A percentile compares a stretch with the other conserved stretches of the same genome.
Conservation (phyloP, 2,888 invertebrate species). For the Scaptomyza tumidula region DNA sequence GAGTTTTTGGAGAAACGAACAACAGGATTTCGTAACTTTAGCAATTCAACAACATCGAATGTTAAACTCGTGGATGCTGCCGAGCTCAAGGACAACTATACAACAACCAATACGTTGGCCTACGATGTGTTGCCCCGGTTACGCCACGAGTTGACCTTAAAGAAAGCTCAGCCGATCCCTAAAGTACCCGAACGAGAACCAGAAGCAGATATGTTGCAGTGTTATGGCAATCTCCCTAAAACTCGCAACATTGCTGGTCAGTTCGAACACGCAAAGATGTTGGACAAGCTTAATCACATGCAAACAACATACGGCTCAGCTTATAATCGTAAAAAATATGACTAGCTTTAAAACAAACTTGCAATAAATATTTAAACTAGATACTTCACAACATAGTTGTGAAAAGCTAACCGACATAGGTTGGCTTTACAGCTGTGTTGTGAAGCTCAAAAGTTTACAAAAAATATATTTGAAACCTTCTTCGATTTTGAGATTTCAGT, state of each 20-base stretch:
- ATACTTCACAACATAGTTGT: slow-evolving; percentile 30
- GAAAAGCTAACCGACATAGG: slow-evolving; percentile 3
- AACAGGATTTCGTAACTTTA: slow-evolving; percentile 35
- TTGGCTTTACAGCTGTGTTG: slow-evolving; percentile 26
- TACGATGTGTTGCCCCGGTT: slow-evolving; percentile 48
- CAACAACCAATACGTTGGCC: slow-evolving; percentile 55
- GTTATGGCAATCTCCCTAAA: slow-evolving; percentile 55
- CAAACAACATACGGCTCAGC: slow-evolving; percentile 41
- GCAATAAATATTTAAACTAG: slow-evolving; percentile 8
- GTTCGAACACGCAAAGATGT: background rate
- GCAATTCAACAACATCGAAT: slow-evolving; percentile 18
- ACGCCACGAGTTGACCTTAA: background rate
- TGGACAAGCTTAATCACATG: slow-evolving; percentile 2
- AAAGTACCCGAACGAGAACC: background rate
- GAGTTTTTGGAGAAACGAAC: slow-evolving; percentile 34
- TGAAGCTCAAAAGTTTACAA: background rate
- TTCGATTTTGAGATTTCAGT: too few species aligned
- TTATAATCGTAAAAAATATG: slow-evolving; percentile 5
- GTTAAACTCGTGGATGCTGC: slow-evolving; percentile 21
- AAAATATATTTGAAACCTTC: background rate
- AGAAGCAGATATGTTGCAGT: slow-evolving; percentile 42
- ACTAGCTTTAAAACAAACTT: background rate
- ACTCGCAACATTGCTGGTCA: slow-evolving; percentile 19
- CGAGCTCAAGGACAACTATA: slow-evolving; percentile 37
- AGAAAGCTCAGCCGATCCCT: rapidly evolving